Base-by-base conservation (phyloP, 2,113 vertebrate species). In the Petrocephalus microphthalmus region DNA sequence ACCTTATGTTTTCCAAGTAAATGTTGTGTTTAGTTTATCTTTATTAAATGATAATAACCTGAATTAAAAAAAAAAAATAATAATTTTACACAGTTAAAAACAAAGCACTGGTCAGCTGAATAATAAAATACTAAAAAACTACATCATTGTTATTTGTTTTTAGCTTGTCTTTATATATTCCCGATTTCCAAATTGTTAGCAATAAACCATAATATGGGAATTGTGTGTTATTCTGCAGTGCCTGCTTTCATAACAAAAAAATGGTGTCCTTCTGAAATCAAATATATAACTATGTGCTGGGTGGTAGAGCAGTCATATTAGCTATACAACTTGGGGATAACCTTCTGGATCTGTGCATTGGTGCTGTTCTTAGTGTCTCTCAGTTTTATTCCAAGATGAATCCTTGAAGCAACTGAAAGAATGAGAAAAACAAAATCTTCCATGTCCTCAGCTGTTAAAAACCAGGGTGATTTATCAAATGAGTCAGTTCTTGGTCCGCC, bases 401-500 rank as follows among this genome's bases (percentile, higher is more conserved):
- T 97, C 96, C 96, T 97, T 93, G 95, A 97, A 97, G 96, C 96
- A 95, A 96, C 94, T 95, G 92, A 94, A 94, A 93, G 93, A 92
- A 92, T 49, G 92, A 89, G 95, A 92, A 45, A 88, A 83, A 42
- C 81, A 93, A 92, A 86, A 45, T 57, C 91, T 93, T 97, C 96
- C 97, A 95, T 96, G 93, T 96, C 97, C 96, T 96, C 94, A 94
- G 94, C 93, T 88, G 93, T 94, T 94, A 93, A 89, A 89, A 92
- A 90, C 95, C 93, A 91, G 94, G 93, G 96, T 94, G 93, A 94
- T 93, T 96, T 95, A 96, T 96, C 95, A 95, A 91, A 94, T 94
- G 91, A 94, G 94, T 94, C 95, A 96, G 96, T 96, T 97, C 96
- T 99, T 98, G 98, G 97, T 99, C 97, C 98, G 97, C 96, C 95